Percentiles rank a stretch among this genome's conserved stretches.
Evolutionary conservation across 2,888 invertebrate genomes (phyloP).

Genomic region (Drosophila barbarae): DNA sequence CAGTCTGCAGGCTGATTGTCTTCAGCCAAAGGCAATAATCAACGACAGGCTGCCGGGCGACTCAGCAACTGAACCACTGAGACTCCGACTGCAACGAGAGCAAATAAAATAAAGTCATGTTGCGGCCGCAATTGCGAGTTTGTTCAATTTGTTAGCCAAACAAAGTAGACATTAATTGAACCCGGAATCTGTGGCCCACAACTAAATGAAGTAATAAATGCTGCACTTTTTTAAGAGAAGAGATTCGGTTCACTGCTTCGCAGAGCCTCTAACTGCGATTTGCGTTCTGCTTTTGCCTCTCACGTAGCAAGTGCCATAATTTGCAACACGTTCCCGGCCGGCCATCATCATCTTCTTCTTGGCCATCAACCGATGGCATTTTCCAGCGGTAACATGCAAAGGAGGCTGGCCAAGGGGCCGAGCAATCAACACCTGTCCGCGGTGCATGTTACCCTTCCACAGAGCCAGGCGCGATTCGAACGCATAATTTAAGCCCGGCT

Average conservation of each 20-base stretch:
- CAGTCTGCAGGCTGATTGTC: slow-evolving; percentile 59
- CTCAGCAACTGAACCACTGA: neutral
- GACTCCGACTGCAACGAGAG: slow-evolving; percentile 37
- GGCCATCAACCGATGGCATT: slow-evolving; percentile 32
- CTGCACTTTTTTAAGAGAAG: neutral
- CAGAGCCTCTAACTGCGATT: slow-evolving; percentile 1
- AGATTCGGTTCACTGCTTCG: slow-evolving; percentile 15
- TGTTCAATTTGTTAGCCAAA: slow-evolving; percentile 70
- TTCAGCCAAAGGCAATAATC: slow-evolving; percentile 51
- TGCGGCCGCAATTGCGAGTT: slow-evolving; percentile 61
- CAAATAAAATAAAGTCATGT: slow-evolving; percentile 64
- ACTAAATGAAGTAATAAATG: slow-evolving; percentile 45
- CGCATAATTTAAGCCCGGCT: slow-evolving; percentile 63
- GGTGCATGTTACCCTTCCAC: slow-evolving; percentile 31
- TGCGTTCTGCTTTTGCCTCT: slow-evolving; percentile 38
- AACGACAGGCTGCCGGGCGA: slow-evolving; percentile 12
- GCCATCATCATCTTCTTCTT: slow-evolving; percentile 49
- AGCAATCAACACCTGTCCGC: slow-evolving; percentile 78
- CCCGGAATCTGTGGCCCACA: slow-evolving; percentile 52
- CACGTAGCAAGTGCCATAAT: slow-evolving; percentile 79
- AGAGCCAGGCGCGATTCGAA: slow-evolving; percentile 33
- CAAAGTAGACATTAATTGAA: slow-evolving; percentile 66
- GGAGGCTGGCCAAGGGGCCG: slow-evolving; percentile 30
- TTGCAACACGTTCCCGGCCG: slow-evolving; percentile 74
- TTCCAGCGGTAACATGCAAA: slow-evolving; percentile 36